A percentile compares a stretch with the other conserved stretches of the same genome.
Conservation (phyloP, 2,888 invertebrate species). For the Epinotia demarniana region DNA sequence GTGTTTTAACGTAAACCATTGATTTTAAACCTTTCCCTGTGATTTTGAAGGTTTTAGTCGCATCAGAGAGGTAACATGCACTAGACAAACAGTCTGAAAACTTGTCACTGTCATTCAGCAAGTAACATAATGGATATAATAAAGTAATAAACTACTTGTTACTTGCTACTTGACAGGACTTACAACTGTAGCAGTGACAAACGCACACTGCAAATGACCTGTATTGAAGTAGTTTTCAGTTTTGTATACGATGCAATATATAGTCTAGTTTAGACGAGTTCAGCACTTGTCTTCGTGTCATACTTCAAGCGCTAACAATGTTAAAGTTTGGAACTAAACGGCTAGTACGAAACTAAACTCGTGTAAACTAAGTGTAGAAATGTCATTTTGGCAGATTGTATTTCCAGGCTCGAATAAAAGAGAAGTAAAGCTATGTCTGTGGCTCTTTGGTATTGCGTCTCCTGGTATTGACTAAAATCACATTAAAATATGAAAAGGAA, state of each 20-base stretch:
- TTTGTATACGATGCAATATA: not conserved
- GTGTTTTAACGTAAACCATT: conserved; percentile 46
- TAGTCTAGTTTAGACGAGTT: conserved; percentile 12
- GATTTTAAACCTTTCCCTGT: conserved; percentile 12
- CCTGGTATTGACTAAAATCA: conserved; percentile 32
- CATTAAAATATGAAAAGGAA: conserved; percentile 33
- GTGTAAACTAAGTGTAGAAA: conserved; percentile 4
- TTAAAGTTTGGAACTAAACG: not conserved
- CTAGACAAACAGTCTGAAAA: not conserved
- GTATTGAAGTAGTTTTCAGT: not conserved
- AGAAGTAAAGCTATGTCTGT: not conserved
- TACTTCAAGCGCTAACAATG: conserved; percentile 7
- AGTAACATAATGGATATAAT: conserved; percentile 13
- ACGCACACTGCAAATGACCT: not conserved
- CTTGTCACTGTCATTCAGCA: not conserved
- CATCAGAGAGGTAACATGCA: conserved; percentile 3
- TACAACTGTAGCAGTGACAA: not conserved
- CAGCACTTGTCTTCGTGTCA: conserved; percentile 5
- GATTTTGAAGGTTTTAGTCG: conserved; percentile 23
- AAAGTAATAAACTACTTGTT: conserved; percentile 22
- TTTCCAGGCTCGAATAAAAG: not conserved
- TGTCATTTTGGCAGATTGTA: conserved; percentile 4
- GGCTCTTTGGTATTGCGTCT: not conserved
- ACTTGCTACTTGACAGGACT: conserved; percentile 21
- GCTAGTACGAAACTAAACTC: not conserved